These are phyloP conservation scores for Ranitomeya variabilis DNA, from an alignment of 2,113 vertebrate genomes.

Conservation along the genomic window DNA sequence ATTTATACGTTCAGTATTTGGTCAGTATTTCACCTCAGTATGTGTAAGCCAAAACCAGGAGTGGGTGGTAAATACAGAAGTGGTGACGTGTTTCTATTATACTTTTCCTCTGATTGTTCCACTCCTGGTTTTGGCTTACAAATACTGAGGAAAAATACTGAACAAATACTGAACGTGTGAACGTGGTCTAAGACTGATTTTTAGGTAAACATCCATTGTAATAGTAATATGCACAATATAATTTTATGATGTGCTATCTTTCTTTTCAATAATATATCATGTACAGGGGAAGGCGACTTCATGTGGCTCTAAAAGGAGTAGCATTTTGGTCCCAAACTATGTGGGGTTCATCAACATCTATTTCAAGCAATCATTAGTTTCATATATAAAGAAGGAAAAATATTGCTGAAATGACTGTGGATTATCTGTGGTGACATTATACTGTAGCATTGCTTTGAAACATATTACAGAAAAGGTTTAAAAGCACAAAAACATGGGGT, in stretches of 20 bases:
- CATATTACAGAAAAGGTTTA: slow-evolving; percentile 15
- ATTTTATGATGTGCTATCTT: not conserved
- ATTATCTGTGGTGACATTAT: slow-evolving; percentile 24
- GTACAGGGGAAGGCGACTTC: not conserved
- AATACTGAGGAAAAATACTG: too few relatives aligned
- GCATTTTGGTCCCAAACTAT: not conserved
- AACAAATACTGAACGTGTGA: too few relatives aligned
- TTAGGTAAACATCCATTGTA: too few relatives aligned
- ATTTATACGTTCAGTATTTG: too few relatives aligned
- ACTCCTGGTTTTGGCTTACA: too few relatives aligned
- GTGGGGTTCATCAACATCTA: not conserved
- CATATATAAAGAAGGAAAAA: not conserved
- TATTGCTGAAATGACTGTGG: not conserved
- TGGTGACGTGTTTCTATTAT: too few relatives aligned
- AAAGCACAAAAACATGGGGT: slow-evolving; percentile 15
- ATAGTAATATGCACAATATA: too few relatives aligned
- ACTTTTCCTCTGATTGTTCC: too few relatives aligned
- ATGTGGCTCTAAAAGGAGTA: not conserved
- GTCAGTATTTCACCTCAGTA: too few relatives aligned
- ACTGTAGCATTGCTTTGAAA: not conserved
- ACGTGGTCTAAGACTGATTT: too few relatives aligned
- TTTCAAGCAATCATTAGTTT: slow-evolving; percentile 2
- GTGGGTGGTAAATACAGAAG: too few relatives aligned
- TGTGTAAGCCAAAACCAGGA: too few relatives aligned
- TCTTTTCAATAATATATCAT: not conserved